A percentile compares a stretch with the other conserved stretches of the same genome.
Conservation (phyloP, 1,140 invertebrate species). For the Diplogasteroides magnus region DNA sequence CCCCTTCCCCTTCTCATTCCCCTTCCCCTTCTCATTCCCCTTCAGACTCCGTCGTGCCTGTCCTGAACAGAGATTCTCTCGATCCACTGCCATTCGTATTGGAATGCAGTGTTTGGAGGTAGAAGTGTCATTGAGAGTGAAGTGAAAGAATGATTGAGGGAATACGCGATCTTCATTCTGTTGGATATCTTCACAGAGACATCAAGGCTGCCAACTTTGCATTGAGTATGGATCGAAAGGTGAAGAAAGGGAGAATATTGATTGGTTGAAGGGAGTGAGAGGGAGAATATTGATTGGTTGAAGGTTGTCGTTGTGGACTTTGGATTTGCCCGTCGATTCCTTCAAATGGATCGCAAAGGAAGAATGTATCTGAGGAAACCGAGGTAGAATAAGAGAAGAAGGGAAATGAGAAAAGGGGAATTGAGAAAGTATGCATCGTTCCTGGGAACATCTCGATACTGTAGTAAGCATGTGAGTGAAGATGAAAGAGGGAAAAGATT, state of each 20-base stretch:
- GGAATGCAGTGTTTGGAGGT: background rate
- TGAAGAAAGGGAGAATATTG: background rate
- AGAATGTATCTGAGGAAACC: no score
- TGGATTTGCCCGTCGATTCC: background rate
- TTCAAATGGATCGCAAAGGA: background rate
- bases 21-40: no score
- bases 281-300: background rate
- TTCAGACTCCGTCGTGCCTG: background rate
- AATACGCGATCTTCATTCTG: background rate
- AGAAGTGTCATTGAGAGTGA: background rate
- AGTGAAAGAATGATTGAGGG: background rate
- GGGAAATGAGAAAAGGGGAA: background rate
- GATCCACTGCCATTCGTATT: background rate
- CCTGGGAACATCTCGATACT: background rate
- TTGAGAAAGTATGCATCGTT: background rate
- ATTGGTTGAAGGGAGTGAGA: background rate
- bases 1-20: no score
- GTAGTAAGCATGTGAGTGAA: no score
- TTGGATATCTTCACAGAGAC: background rate
- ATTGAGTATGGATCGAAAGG: background rate
- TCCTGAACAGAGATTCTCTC: background rate
- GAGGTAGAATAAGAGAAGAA: background rate
- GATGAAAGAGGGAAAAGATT: background rate
- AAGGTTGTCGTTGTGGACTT: background rate
- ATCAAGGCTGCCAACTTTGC: background rate